Evolutionary conservation across 2,113 vertebrate species (phyloP), one percentile per base, ranked within the genome.

Genomic region (Gymnarchus niloticus): DNA sequence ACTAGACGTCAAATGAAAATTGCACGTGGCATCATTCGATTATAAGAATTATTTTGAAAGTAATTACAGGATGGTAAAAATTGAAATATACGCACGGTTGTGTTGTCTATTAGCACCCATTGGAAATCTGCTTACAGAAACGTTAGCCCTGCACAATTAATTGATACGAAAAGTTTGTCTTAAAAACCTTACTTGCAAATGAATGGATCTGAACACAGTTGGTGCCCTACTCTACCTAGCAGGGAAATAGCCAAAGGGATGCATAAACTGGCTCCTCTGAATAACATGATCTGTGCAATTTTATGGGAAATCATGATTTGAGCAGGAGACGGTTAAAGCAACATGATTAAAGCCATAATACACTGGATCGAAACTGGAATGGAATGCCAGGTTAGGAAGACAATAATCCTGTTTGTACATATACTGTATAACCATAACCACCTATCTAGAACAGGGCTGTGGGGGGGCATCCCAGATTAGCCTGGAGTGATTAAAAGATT

Each of bases 1-100:
- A 73, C 65, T 73, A 73, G 41, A 73, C 65, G 41, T 73, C 65
- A 73, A 73, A 73, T 73, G 65, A 33, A 73, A 73, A 73, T 73
- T 73, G 65, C 65, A 73, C 65, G 41, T 73, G 65, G 65, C 37
- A 73, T 33, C 41, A 33, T 73, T 73, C 33, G 65, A 73, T 73
- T 73, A 73, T 41, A 73, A 73, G 33, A 73, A 73, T 73, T 73
- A 73, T 33, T 73, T 73, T 37, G 65, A 41, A 73, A 73, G 65
- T 73, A 73, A 73, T 73, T 73, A 73, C 14, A 73, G 41, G 33
- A 73, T 33, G 41, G 65, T 41, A 73, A 52, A 52, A 73, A 33
- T 33, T 73, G 33, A 73, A 73, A 69, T 41, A 73, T 73, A 73
- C 41, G 65, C 33, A n/a, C n/a, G n/a, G n/a, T n/a, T n/a, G n/a